Evolutionary conservation across 2,888 invertebrate species (phyloP).

Genomic region (Aethes cnicana): DNA sequence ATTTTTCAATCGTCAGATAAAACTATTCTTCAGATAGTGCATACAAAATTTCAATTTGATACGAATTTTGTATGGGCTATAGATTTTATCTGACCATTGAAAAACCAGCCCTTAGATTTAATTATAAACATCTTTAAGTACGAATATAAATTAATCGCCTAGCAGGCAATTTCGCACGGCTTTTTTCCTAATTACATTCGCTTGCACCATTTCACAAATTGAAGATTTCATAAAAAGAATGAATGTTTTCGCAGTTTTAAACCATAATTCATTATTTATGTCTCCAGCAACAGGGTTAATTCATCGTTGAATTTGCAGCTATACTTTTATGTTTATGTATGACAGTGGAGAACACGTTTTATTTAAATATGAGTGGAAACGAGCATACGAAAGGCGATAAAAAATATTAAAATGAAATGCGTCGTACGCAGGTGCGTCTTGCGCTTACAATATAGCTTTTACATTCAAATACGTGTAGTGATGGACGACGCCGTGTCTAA

Average conservation of each 20-base stretch:
- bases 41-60: too few relatives aligned
- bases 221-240: too few relatives aligned
- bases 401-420: not conserved
- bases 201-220: too few relatives aligned
- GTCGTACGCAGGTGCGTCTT: constrained; percentile 1
- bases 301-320: not conserved
- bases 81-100: too few relatives aligned
- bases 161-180: constrained; percentile 22
- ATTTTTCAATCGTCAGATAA: too few relatives aligned
- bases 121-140: too few relatives aligned
- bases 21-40: too few relatives aligned
- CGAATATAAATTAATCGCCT: constrained; percentile 4
- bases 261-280: not conserved
- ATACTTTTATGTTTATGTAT: not conserved
- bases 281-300: constrained; percentile 3
- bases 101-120: too few relatives aligned
- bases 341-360: not conserved
- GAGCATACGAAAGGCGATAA: not conserved
- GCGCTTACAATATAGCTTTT: constrained; percentile 1
- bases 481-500: too few relatives aligned
- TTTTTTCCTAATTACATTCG: not conserved
- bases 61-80: too few relatives aligned
- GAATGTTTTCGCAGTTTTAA: too few relatives aligned
- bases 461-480: not conserved
- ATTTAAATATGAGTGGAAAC: not conserved